phyloP scores from a whole-genome alignment of 2,888 invertebrate genomes.

The Apamea epomidion region DNA sequence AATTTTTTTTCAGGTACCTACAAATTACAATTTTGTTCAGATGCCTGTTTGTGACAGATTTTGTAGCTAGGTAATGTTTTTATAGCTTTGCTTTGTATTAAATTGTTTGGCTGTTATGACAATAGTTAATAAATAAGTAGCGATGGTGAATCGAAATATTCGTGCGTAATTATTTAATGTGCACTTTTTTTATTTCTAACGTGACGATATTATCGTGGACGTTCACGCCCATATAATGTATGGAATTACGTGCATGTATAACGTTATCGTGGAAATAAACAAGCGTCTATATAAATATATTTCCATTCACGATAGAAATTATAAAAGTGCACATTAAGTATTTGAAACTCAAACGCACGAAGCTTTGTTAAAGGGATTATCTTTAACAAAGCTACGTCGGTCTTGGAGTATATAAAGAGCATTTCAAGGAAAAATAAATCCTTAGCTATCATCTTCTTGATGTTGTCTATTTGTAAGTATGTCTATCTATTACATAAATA shows the following conservation, averaged over 20 bases:
- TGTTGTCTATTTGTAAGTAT: no score
- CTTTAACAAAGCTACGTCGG: no score
- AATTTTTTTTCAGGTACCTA: conserved; percentile 27
- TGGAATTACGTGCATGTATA: neutral
- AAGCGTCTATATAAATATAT: neutral
- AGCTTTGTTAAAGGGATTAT: no score
- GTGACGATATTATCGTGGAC: neutral
- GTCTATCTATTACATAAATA: no score
- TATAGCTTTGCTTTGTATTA: neutral
- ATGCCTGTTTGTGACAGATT: conserved; percentile 28
- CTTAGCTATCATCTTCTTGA: no score
- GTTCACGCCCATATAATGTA: neutral
- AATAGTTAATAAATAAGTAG: neutral
- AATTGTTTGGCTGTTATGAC: neutral
- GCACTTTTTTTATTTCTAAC: neutral
- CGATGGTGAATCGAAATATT: no score
- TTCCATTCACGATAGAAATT: neutral
- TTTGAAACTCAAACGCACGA: no score
- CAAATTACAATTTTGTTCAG: conserved; percentile 19
- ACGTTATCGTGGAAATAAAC: neutral
- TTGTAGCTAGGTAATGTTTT: neutral
- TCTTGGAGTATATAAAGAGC: no score
- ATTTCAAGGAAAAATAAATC: no score
- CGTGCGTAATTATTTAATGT: neutral
- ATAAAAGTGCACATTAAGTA: no score